Conservation (phyloP, 1,140 invertebrate species). For the Cecropterus lyciades region DNA sequence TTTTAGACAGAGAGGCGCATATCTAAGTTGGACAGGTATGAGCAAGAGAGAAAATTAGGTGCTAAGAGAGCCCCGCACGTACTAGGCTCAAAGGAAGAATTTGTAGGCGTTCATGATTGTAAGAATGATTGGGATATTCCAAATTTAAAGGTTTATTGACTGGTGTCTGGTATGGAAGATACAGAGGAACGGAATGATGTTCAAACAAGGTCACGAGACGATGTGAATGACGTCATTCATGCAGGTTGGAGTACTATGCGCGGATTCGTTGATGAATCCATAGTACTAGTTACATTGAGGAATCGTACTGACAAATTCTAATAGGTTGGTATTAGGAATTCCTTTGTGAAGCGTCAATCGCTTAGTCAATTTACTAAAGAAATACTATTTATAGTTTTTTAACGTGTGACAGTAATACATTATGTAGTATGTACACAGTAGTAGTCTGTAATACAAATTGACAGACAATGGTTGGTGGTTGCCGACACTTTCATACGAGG, state of each 20-base stretch:
- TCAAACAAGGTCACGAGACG: not conserved
- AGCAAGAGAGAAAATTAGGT: conserved; percentile 37
- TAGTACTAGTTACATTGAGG: conserved; percentile 17
- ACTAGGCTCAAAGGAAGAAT: conserved; percentile 58
- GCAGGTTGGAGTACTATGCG: conserved; percentile 8
- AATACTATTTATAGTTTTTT: too few species aligned
- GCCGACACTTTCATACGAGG: too few species aligned
- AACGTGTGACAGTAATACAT: too few species aligned
- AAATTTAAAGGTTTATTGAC: conserved; percentile 50
- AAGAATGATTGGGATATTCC: conserved; percentile 63
- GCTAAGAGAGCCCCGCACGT: conserved; percentile 47
- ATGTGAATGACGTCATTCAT: conserved; percentile 27
- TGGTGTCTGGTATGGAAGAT: conserved; percentile 25
- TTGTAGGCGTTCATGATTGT: conserved; percentile 67
- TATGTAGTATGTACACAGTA: too few species aligned
- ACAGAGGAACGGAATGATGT: not conserved
- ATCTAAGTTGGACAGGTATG: conserved; percentile 11
- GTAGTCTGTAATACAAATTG: too few species aligned
- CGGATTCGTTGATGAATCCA: conserved; percentile 7
- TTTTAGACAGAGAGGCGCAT: conserved; percentile 41
- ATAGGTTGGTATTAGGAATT: too few species aligned
- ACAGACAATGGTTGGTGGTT: too few species aligned
- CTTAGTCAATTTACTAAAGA: too few species aligned
- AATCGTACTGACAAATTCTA: not conserved
- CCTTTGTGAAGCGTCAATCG: too few species aligned